Percentiles rank a stretch among this genome's conserved stretches.
Conservation (phyloP, 1,140 invertebrate species). For the Pseudomyrmex flavicornis region DNA sequence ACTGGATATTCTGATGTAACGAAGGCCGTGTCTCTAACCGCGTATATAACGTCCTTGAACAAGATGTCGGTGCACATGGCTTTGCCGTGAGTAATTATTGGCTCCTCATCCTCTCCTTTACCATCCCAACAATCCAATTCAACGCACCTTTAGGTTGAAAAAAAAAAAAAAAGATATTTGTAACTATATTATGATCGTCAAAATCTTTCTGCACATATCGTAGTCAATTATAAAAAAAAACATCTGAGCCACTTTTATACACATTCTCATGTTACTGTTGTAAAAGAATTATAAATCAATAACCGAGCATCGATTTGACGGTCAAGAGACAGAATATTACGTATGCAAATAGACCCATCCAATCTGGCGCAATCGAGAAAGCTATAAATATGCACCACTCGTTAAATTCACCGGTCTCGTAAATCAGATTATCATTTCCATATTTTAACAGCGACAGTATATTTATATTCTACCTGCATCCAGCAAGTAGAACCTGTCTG, state of each 20-base stretch:
- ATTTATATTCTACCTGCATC: conserved; percentile 90
- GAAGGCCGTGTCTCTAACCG: conserved; percentile 98
- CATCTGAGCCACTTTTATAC: background rate
- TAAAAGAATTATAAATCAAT: background rate
- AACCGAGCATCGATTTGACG: conserved; percentile 8
- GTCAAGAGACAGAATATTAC: conserved; percentile 6
- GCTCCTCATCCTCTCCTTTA: conserved; percentile 98
- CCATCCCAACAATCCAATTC: conserved; percentile 99
- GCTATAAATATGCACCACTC: conserved; percentile 28
- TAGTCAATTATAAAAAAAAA: too few species aligned
- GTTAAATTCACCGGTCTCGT: background rate
- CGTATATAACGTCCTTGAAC: conserved; percentile 99
- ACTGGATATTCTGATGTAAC: conserved; percentile 99
- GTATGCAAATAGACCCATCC: background rate
- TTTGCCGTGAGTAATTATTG: conserved; percentile 99
- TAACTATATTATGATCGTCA: background rate
- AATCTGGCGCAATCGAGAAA: conserved; percentile 9
- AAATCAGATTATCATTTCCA: background rate
- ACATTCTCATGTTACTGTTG: background rate
- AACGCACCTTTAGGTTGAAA: conserved; percentile 90
- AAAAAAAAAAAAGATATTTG: background rate
- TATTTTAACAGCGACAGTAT: background rate
- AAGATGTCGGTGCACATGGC: conserved; percentile 99
- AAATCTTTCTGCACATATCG: too few species aligned
- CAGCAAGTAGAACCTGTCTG: conserved; percentile 96